Percentiles rank a stretch among this genome's conserved stretches.
Evolutionary conservation across 2,113 vertebrate species (phyloP).

Genomic region (Todiramphus chloris): DNA sequence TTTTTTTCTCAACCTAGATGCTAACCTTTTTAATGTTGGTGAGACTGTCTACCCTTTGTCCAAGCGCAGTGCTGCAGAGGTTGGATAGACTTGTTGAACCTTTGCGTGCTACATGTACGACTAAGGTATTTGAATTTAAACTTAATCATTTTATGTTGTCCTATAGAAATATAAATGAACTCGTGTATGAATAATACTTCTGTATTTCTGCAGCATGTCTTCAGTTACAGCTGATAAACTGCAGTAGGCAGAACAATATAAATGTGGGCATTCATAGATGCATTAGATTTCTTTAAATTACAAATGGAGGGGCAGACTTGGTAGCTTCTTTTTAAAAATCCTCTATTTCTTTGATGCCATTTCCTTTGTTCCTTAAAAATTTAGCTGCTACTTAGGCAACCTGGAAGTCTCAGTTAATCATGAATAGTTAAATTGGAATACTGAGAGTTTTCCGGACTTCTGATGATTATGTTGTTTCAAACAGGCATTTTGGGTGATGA

Average conservation of each 20-base stretch:
- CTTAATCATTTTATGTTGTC: not conserved
- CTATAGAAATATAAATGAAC: not conserved
- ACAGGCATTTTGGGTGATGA: not conserved
- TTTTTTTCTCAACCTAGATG: constrained; percentile 81
- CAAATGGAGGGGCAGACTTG: not conserved
- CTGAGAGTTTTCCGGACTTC: not conserved
- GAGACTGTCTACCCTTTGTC: constrained; percentile 92
- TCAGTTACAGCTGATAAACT: not conserved
- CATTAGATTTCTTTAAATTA: not conserved
- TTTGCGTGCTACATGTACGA: constrained; percentile 92
- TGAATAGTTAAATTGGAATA: not conserved
- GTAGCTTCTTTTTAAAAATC: not conserved
- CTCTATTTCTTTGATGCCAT: not conserved
- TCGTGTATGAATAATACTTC: fast-evolving
- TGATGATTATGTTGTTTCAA: not conserved
- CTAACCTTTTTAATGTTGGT: constrained; percentile 99
- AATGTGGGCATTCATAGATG: not conserved
- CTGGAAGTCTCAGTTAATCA: not conserved
- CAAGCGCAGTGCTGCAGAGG: constrained; percentile 95
- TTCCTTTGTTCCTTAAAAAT: not conserved
- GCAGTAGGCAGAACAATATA: not conserved
- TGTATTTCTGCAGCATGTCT: not conserved
- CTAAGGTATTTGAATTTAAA: constrained; percentile 78
- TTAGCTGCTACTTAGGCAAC: not conserved
- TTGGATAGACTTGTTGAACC: constrained; percentile 96